Percentiles rank a stretch among this genome's conserved stretches.
Evolutionary conservation across 2,888 invertebrate genomes (phyloP).

Genomic region (Lamellibrachia columna): DNA sequence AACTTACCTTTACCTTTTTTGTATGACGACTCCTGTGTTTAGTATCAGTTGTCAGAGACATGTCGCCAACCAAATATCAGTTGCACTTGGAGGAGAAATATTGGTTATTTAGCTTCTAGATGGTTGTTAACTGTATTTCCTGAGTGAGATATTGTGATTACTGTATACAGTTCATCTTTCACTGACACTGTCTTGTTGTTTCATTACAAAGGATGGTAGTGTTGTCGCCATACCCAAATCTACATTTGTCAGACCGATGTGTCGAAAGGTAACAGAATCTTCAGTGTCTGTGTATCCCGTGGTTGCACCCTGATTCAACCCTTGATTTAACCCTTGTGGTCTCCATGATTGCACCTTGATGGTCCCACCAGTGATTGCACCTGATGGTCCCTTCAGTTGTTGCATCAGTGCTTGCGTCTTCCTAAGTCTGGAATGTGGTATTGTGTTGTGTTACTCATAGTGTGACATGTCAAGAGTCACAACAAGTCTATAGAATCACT

Average conservation of each 20-base stretch:
- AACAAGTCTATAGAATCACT: background rate
- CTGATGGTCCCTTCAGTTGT: too few species aligned
- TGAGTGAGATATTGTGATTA: background rate
- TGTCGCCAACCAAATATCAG: too few species aligned
- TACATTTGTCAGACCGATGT: background rate
- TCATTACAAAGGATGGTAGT: conserved; percentile 47
- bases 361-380: too few species aligned
- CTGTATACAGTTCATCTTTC: background rate
- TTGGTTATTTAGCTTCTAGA: too few species aligned
- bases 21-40: too few species aligned
- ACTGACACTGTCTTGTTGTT: conserved; percentile 22
- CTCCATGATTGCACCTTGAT: too few species aligned
- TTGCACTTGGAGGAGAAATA: too few species aligned
- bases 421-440: background rate
- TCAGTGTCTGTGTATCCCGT: background rate
- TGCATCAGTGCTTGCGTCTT: background rate
- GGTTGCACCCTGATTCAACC: background rate
- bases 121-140: too few species aligned
- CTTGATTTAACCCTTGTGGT: too few species aligned
- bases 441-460: background rate
- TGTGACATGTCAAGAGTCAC: background rate
- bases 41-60: too few species aligned
- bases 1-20: too few species aligned
- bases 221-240: conserved; percentile 50
- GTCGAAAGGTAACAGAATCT: background rate